Conservation (phyloP, 53 echinoderm and acorn worm species). For the Apostichopus leukothele region DNA sequence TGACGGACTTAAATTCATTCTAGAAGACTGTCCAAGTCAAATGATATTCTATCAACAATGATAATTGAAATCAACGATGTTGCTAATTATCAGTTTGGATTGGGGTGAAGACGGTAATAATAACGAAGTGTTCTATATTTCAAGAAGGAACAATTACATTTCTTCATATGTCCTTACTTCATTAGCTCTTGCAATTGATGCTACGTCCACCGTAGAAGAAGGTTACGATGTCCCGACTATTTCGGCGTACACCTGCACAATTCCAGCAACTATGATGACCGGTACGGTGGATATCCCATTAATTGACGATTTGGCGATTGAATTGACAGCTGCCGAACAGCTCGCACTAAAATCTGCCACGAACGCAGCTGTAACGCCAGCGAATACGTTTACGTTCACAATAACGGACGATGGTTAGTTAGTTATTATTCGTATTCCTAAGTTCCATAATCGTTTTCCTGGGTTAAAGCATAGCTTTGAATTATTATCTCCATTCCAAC, state of each 20-base stretch:
- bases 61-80: no score
- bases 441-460: no score
- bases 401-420: neutral
- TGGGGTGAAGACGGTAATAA: no score
- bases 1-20: no score
- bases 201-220: neutral
- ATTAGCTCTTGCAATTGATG: neutral
- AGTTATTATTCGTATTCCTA: no score
- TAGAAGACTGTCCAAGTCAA: no score
- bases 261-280: neutral
- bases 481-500: no score
- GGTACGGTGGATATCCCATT: neutral
- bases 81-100: no score
- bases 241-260: conserved; percentile 16
- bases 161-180: neutral
- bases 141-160: no score
- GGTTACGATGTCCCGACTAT: neutral
- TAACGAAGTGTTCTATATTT: no score
- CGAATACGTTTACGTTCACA: neutral
- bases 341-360: neutral
- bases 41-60: no score
- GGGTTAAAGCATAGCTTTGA: no score
- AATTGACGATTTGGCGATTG: neutral
- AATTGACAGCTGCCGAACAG: neutral
- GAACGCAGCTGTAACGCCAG: neutral